Percentiles rank a stretch among this genome's conserved stretches.
Conservation (phyloP, 2,113 vertebrate genomes). For the Sylvicapra grimmia region DNA sequence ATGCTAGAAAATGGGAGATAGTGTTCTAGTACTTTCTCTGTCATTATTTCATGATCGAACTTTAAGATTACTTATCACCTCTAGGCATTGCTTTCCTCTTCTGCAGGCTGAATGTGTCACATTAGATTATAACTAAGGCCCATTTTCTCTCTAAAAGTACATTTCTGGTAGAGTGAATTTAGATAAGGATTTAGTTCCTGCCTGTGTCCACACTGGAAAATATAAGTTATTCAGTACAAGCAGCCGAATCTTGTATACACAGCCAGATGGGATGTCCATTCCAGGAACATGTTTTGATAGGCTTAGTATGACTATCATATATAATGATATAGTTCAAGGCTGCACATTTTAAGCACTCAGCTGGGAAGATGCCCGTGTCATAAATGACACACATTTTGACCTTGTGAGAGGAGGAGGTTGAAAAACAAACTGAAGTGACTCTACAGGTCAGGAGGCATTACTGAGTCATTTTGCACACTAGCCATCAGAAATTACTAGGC, state of each 20-base stretch:
- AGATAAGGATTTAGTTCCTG: background rate
- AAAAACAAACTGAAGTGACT: background rate
- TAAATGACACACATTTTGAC: conserved; percentile 2
- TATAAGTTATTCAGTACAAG: background rate
- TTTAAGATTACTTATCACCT: background rate
- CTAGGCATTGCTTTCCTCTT: background rate
- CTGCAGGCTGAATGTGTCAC: background rate
- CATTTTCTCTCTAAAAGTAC: background rate
- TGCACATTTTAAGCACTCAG: background rate
- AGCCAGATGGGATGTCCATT: background rate
- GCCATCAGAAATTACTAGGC: background rate
- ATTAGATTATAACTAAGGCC: background rate
- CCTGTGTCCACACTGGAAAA: background rate
- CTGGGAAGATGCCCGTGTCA: background rate
- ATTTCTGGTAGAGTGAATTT: background rate
- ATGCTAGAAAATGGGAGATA: background rate
- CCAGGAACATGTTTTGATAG: background rate
- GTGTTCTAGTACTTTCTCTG: background rate
- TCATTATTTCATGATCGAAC: background rate
- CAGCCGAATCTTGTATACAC: background rate
- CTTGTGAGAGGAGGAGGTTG: background rate
- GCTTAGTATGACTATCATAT: background rate
- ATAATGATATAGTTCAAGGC: background rate
- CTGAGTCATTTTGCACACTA: background rate
- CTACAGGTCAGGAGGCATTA: background rate